phyloP scores from a whole-genome alignment of 2,797 vertebrate species.

The Coilia nasus region DNA sequence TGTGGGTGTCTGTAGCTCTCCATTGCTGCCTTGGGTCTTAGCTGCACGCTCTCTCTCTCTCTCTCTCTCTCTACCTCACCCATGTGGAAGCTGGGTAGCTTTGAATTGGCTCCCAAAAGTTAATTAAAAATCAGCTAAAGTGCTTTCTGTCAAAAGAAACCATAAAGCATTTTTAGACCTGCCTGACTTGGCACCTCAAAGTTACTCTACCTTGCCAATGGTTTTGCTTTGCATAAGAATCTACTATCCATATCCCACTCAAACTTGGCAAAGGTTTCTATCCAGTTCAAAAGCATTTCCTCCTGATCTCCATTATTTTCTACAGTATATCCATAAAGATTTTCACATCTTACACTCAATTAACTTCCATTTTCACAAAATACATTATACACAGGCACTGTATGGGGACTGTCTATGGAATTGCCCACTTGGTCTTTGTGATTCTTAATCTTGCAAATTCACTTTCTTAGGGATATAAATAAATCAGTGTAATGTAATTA shows the following conservation, averaged over 20 bases:
- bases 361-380: neutral
- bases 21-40: neutral
- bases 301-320: neutral
- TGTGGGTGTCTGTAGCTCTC: neutral
- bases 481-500: too few relatives aligned
- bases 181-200: neutral
- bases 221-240: neutral
- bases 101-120: neutral
- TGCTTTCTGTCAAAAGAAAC: neutral
- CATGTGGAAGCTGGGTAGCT: neutral
- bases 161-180: neutral
- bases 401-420: too few relatives aligned
- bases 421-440: too few relatives aligned
- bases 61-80: neutral
- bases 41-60: neutral
- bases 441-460: neutral
- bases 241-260: neutral
- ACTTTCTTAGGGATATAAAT: too few relatives aligned
- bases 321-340: neutral
- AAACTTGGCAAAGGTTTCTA: neutral
- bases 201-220: neutral
- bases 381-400: neutral
- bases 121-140: conserved; percentile 3
- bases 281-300: neutral
- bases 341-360: neutral